Conservation (phyloP, 92 coral and sea anemone species). For the Ricordea florida region DNA sequence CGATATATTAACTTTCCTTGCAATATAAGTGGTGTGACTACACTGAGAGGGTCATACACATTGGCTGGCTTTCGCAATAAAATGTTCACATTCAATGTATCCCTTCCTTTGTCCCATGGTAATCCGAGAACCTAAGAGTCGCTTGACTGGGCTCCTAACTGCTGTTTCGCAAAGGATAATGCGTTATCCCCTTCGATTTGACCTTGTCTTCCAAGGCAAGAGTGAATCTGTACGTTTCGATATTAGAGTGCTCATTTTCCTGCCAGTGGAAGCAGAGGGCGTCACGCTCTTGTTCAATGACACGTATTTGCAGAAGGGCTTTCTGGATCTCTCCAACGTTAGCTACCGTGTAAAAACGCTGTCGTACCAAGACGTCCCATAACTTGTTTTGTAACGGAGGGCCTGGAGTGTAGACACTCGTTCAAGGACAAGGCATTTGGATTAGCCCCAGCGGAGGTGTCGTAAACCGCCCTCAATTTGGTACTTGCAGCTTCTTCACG, state of each 20-base stretch:
- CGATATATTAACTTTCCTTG: too few species aligned
- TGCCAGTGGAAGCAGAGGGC: constrained; percentile 20
- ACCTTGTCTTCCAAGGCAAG: not conserved
- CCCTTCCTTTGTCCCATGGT: not conserved
- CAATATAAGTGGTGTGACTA: too few species aligned
- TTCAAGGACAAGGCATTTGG: not conserved
- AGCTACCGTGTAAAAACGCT: constrained; percentile 1
- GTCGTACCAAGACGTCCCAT: constrained; percentile 17
- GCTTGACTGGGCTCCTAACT: constrained; percentile 5
- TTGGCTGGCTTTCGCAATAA: too few species aligned
- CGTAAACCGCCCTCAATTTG: constrained; percentile 8
- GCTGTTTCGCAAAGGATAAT: constrained; percentile 6
- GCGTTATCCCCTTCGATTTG: not conserved
- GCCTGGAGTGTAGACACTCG: constrained; percentile 15
- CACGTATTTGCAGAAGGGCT: constrained; percentile 13
- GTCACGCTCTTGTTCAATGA: constrained; percentile 14
- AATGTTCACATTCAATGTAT: not conserved
- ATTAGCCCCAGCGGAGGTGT: constrained; percentile 3
- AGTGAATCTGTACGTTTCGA: constrained; percentile 3
- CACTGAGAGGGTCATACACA: too few species aligned
- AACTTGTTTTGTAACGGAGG: constrained; percentile 6
- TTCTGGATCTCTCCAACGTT: constrained; percentile 23
- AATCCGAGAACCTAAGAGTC: constrained; percentile 8
- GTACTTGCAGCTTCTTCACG: too few species aligned
- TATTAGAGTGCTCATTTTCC: not conserved